Evolutionary conservation across 2,113 vertebrate species (phyloP).

Genomic region (Sphaerodactylus townsendi): DNA sequence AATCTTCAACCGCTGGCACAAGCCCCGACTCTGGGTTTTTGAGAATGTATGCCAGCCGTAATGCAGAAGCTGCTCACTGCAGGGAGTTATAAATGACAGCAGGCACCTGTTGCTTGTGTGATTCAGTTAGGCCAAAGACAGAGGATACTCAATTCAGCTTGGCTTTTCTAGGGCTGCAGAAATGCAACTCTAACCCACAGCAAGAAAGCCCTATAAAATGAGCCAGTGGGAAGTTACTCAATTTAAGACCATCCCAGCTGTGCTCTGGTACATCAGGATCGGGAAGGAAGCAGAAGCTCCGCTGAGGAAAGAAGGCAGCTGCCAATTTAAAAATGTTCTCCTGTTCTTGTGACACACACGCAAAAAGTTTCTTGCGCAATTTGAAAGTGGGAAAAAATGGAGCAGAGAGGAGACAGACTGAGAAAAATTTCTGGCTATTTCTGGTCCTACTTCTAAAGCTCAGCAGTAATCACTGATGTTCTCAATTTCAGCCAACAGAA

Average conservation of each 20-base stretch:
- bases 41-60: not conserved
- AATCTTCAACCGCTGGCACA: not conserved
- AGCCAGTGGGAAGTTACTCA: not conserved
- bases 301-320: not conserved
- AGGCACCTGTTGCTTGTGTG: not conserved
- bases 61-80: not conserved
- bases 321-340: not conserved
- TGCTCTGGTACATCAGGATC: not conserved
- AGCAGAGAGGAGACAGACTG: not conserved
- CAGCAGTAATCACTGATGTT: not conserved
- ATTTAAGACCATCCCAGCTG: not conserved
- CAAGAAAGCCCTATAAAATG: not conserved
- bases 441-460: not conserved
- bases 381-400: no score
- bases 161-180: not conserved
- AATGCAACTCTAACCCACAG: not conserved
- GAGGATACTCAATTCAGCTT: not conserved
- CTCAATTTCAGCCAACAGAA: not conserved
- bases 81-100: not conserved
- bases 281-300: not conserved
- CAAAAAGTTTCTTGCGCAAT: not conserved
- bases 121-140: not conserved
- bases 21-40: not conserved
- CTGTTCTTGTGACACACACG: not conserved
- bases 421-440: no score